Conservation (phyloP, 2,113 vertebrate genomes). For the Carlito syrichta region DNA sequence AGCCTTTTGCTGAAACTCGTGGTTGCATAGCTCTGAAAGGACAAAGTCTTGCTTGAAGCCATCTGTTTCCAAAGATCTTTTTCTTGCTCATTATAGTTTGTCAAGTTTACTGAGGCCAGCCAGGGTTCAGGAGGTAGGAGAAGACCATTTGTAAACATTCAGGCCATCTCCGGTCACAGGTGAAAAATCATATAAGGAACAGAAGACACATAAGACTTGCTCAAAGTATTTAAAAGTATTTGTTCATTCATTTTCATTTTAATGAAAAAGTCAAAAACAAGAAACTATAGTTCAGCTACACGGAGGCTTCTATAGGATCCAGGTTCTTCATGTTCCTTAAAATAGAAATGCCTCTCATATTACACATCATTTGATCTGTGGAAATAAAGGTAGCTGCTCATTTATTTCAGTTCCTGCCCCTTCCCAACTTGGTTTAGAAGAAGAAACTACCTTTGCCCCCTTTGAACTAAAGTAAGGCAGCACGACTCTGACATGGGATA, state of each 20-base stretch:
- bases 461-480: conserved; percentile 60
- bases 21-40: neutral
- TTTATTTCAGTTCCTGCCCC: conserved; percentile 70
- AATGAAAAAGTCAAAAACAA: neutral
- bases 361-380: conserved; percentile 63
- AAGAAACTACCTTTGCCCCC: conserved; percentile 67
- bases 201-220: conserved; percentile 47
- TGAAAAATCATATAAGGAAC: conserved; percentile 3
- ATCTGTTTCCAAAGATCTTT: conserved; percentile 40
- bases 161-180: neutral
- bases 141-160: conserved; percentile 33
- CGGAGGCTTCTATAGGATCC: conserved; percentile 29
- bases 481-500: conserved; percentile 56
- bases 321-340: conserved; percentile 48
- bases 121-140: neutral
- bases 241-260: conserved; percentile 12
- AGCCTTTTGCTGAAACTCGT: neutral
- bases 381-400: conserved; percentile 76
- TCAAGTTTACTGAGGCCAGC: conserved; percentile 47
- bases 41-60: conserved; percentile 24
- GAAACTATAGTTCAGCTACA: neutral
- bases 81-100: conserved; percentile 8
- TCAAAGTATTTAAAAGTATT: conserved; percentile 32
- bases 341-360: conserved; percentile 56
- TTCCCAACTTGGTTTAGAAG: conserved; percentile 70